Base-by-base conservation (phyloP, 2,888 invertebrate species). In the Andrena dorsata region DNA sequence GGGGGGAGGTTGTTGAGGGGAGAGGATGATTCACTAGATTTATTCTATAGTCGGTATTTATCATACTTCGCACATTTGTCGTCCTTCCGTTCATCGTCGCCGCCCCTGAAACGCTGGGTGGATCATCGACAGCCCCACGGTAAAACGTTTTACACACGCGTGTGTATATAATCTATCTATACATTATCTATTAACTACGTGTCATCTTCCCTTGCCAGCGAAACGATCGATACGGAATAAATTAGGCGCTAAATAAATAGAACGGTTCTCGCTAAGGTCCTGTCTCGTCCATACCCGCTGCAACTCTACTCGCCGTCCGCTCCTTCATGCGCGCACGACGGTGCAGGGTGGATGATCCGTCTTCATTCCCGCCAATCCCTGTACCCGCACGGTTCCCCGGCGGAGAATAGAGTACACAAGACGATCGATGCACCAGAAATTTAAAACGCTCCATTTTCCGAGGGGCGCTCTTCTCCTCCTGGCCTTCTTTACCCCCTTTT, bases 211-310 rank as follows among this genome's bases (percentile, higher is more conserved):
- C 47, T 71, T 80, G 75, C 56, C 56, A 80, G 74, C 84, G 74
- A 84, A 83, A 84, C 64, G 69, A 78, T 74, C 79, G 82, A 76
- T 81, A 72, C 76, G 72, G 75, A 89, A 89, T 87, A 86, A 89
- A 90, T 90, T 85, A 89, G 80, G 73, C 77, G 85, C 86, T 87
- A 88, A 90, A 90, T 89, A 90, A 90, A 90, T 89, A 88, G 80
- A 86, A 87, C 74, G 74, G 81, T 77, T 64, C 68, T 64, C 68
- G 53, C 77, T 83, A 76, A 70, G 71, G 71, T 80, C 61, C 63
- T n/a, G n/a, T 81, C 77, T 80, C 70, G 41, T 78, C 77, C 65
- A 51, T 70, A 51, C 51, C 49, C 35, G 69, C 63, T 41, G 65
- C 68, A 16, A 41, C 32, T 47, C 16, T 32, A 65, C 5, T 58